phyloP scores from a whole-genome alignment of 2,113 vertebrate species.

The Tetraodon nigroviridis region DNA sequence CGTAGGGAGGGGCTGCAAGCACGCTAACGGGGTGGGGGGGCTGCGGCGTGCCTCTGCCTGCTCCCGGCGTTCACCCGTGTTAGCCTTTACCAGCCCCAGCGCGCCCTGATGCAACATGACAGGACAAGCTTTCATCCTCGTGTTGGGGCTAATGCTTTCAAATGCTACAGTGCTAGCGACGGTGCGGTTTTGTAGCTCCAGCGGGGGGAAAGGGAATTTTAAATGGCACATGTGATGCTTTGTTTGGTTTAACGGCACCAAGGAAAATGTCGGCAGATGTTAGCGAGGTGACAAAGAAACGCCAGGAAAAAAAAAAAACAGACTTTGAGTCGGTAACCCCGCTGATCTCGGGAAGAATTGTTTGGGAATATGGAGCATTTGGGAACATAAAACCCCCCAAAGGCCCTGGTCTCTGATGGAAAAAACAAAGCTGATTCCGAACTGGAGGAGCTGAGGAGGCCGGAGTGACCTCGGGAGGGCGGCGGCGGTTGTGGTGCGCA shows the following conservation, averaged over 20 bases:
- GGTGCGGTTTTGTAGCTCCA: conserved; percentile 57
- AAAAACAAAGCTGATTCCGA: conserved; percentile 9
- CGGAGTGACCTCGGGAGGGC: no score
- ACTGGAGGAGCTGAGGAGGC: conserved; percentile 7
- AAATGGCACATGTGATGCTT: conserved; percentile 32
- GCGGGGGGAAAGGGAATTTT: conserved; percentile 51
- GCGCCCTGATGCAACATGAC: conserved; percentile 76
- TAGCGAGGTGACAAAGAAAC: conserved; percentile 15
- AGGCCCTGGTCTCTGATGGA: conserved; percentile 2
- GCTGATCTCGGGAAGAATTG: conserved; percentile 43
- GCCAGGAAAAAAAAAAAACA: conserved; percentile 29
- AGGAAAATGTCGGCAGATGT: not conserved
- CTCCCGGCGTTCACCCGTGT: conserved; percentile 70
- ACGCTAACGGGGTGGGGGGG: conserved; percentile 22
- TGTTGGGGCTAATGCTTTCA: conserved; percentile 58
- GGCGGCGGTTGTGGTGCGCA: no score
- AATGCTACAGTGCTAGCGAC: conserved; percentile 55
- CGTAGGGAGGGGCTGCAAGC: conserved; percentile 52
- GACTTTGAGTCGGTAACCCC: conserved; percentile 21
- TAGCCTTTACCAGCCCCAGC: conserved; percentile 71
- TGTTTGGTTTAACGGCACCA: not conserved
- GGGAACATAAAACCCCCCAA: conserved; percentile 45
- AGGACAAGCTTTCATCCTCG: conserved; percentile 73
- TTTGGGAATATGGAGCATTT: conserved; percentile 47
- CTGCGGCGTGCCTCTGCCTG: conserved; percentile 59